Conservation (phyloP, 2,888 invertebrate species). For the Cephus runcator region DNA sequence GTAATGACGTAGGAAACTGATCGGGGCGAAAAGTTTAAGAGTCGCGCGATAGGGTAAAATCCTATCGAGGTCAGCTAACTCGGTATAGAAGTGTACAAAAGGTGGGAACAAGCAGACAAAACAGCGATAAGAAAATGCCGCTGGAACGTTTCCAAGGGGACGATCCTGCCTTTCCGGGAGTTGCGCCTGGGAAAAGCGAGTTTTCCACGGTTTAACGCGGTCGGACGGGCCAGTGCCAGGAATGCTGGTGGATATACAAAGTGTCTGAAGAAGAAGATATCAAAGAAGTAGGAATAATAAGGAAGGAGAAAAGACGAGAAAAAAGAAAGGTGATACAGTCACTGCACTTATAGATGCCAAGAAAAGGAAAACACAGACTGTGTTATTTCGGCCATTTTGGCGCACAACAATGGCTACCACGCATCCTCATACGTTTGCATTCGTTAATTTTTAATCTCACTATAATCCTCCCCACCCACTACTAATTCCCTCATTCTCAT, state of each 20-base stretch:
- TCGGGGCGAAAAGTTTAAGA: conserved; percentile 24
- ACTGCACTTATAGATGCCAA: background rate
- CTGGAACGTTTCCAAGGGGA: conserved; percentile 3
- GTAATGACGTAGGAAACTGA: conserved; percentile 14
- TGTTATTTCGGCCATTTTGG: conserved; percentile 50
- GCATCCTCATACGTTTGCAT: background rate
- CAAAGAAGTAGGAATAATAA: background rate
- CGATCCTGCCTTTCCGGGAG: background rate
- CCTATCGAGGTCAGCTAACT: conserved; percentile 39
- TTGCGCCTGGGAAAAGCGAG: background rate
- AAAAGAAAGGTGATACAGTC: background rate
- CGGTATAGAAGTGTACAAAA: conserved; percentile 24
- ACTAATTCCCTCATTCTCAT: background rate
- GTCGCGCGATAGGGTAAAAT: conserved; percentile 24
- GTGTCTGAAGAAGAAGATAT: background rate
- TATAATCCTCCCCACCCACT: background rate
- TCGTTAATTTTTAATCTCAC: background rate
- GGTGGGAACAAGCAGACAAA: conserved; percentile 34
- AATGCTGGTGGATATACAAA: background rate
- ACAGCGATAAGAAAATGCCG: conserved; percentile 42
- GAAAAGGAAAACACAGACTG: background rate
- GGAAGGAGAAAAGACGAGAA: background rate
- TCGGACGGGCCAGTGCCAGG: background rate
- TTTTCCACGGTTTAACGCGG: background rate
- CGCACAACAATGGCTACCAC: conserved; percentile 32